phyloP scores from a whole-genome alignment of 2,113 vertebrate species.

The Channa maculata region DNA sequence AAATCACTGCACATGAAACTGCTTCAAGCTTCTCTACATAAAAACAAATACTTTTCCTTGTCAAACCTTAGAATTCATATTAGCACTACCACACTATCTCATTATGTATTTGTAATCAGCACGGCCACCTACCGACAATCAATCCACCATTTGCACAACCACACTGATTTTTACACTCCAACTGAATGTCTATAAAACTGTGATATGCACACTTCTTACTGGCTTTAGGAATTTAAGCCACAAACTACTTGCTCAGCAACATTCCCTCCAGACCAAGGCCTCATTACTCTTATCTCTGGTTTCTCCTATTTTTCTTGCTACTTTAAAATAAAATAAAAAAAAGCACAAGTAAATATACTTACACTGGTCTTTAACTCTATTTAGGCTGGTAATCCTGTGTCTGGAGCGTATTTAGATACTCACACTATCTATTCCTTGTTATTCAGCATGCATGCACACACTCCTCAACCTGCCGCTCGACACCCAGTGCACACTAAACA shows the following conservation, averaged over 20 bases:
- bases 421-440: slow-evolving; percentile 37
- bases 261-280: neutral
- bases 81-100: neutral
- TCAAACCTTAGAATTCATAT: neutral
- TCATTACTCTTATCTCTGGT: neutral
- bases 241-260: neutral
- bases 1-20: neutral
- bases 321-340: slow-evolving; percentile 22
- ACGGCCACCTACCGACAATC: neutral
- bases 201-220: slow-evolving; percentile 8
- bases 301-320: slow-evolving; percentile 3
- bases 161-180: neutral
- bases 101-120: neutral
- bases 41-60: neutral
- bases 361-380: slow-evolving; percentile 47
- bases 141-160: neutral
- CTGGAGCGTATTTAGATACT: slow-evolving; percentile 12
- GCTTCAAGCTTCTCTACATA: neutral
- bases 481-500: slow-evolving; percentile 68
- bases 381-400: slow-evolving; percentile 34
- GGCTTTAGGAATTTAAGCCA: neutral
- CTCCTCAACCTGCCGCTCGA: slow-evolving; percentile 73
- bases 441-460: slow-evolving; percentile 37
- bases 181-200: neutral
- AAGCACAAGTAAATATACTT: slow-evolving; percentile 54